These are phyloP conservation scores for Pithys albifrons DNA, from an alignment of 2,113 vertebrate species.

Conservation along the genomic window DNA sequence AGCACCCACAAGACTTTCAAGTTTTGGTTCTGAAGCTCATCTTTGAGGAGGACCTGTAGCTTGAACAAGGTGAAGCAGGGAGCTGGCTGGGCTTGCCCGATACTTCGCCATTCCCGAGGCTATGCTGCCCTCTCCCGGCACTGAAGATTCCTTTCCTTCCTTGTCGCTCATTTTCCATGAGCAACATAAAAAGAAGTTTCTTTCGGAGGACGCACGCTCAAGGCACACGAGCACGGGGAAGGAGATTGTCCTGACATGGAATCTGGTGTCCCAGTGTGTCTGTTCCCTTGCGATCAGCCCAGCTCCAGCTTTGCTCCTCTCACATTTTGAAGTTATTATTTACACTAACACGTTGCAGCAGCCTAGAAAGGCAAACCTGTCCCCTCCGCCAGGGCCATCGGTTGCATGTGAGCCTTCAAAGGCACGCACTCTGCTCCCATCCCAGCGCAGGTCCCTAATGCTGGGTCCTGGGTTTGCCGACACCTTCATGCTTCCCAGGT, in stretches of 20 bases:
- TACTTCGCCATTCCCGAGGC: background rate
- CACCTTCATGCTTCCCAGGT: background rate
- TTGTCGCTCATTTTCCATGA: accelerated
- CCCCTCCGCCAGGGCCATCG: accelerated
- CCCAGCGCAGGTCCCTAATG: background rate
- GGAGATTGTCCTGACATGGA: background rate
- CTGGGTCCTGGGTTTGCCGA: background rate
- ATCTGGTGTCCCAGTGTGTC: accelerated
- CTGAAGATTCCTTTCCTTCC: background rate
- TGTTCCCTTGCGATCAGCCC: accelerated
- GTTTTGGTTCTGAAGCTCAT: background rate
- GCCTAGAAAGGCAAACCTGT: background rate
- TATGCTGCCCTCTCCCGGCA: constrained; percentile 31
- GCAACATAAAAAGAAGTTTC: background rate
- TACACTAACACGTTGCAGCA: accelerated
- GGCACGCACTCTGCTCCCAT: background rate
- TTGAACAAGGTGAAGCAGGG: accelerated
- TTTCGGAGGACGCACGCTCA: accelerated
- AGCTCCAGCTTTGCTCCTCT: background rate
- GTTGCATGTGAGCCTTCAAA: accelerated
- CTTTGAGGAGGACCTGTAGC: background rate
- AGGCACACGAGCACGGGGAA: background rate
- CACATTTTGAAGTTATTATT: background rate
- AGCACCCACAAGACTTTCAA: background rate
- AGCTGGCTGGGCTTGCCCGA: background rate